A percentile compares a stretch with the other conserved stretches of the same genome.
Conservation (phyloP, 2,113 vertebrate genomes). For the Theristicus caerulescens region DNA sequence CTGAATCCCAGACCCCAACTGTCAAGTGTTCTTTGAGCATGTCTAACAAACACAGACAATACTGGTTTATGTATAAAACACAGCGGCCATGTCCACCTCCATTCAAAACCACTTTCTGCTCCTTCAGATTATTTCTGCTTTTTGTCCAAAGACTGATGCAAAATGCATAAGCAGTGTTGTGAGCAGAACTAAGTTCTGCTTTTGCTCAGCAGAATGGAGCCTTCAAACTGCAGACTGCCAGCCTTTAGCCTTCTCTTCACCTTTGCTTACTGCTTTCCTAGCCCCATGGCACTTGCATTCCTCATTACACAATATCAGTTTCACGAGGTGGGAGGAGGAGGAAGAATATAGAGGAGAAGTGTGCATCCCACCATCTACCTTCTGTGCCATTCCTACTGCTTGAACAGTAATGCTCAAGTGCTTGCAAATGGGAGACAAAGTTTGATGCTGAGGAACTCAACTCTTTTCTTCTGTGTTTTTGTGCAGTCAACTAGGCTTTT, state of each 20-base stretch:
- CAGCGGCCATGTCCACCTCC: neutral
- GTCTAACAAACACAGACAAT: neutral
- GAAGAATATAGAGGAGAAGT: neutral
- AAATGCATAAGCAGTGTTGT: neutral
- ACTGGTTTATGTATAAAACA: neutral
- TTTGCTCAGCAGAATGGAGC: neutral
- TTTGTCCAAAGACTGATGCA: neutral
- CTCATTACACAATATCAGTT: neutral
- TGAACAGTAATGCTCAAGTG: neutral
- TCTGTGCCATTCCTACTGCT: neutral
- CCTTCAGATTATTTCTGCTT: neutral
- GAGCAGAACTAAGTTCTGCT: neutral
- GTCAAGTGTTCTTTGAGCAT: neutral
- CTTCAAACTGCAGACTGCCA: neutral
- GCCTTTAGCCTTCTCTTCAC: neutral
- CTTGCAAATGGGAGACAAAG: neutral
- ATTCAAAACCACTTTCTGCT: neutral
- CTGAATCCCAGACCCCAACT: neutral
- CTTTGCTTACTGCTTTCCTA: neutral
- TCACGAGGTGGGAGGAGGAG: neutral
- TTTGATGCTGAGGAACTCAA: neutral
- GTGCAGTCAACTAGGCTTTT: neutral
- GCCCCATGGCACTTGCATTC: neutral
- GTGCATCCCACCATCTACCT: fast-evolving
- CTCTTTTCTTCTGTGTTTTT: neutral